Base-by-base conservation (phyloP, 2,113 vertebrate genomes). In the Python bivittatus region DNA sequence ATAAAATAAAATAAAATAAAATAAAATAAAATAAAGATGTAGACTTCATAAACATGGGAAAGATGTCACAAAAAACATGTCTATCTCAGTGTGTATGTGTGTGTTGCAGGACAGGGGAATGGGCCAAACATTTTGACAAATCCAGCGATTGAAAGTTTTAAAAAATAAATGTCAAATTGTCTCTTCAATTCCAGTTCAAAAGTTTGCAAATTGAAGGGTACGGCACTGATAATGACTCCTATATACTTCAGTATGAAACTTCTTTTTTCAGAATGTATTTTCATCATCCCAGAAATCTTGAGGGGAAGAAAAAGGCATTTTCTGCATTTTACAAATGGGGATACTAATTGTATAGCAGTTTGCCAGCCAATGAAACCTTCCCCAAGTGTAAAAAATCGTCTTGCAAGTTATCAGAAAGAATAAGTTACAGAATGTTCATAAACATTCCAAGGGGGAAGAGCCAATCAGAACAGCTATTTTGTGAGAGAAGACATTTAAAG, bases 141-240 rank as follows among this genome's bases (percentile, higher is more conserved):
- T 93, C 12, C 42, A 92, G 58, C 91, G 90, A 91, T 94, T 94
- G 94, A 91, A 93, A 96, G 58, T 60, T 22, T 2, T 94, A 95
- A 91, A 89, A 92, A 91, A 91, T 27, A 61, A 88, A n/a, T 84
- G 23, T 29, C 0, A 6, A 91, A 91, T 38, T 83, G 58, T 91
- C 94, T 72, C 29, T 23, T 83, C 44, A 33, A 94, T 48, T 48
- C 27, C 58, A 94, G 94, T 92, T 94, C 96, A 85, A 92, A 94
- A 91, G 33, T n/a, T 0, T n/a, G 52, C 44, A 48, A 90, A 91
- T 38, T 48, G 90, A 93, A 12, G 4, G 72, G 72, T 57, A 85
- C 90, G 91, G 25, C 48, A 6, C 48, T 48, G 58, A 25, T 60
- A 60, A 60, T 25, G 6, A 60, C 25, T 61, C 60, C 7, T 85